Evolutionary conservation across 2,888 invertebrate genomes (phyloP).

Genomic region (Axea sp.): DNA sequence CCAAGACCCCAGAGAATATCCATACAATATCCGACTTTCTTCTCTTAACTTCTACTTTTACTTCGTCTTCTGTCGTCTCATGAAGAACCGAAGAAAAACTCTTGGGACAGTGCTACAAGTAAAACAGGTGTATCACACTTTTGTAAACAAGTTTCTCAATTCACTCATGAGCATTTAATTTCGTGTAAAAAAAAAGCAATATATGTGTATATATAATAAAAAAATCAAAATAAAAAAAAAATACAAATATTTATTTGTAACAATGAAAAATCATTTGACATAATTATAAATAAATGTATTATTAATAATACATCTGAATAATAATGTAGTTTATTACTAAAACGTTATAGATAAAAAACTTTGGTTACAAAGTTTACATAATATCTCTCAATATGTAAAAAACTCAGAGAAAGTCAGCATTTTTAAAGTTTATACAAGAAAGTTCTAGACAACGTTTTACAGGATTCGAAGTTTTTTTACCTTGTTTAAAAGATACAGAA

Average conservation of each 20-base stretch:
- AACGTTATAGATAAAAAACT: too few relatives aligned
- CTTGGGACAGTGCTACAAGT: slow-evolving; percentile 31
- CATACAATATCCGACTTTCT: slow-evolving; percentile 54
- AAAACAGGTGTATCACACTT: slow-evolving; percentile 58
- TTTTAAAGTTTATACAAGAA: slow-evolving; percentile 30
- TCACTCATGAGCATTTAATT: slow-evolving; percentile 34
- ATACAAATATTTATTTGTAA: too few relatives aligned
- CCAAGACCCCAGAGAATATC: slow-evolving; percentile 46
- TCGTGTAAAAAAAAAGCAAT: background rate
- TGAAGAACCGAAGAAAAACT: slow-evolving; percentile 48
- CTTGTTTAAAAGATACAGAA: slow-evolving; percentile 53
- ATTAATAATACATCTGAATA: too few relatives aligned
- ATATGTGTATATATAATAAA: too few relatives aligned
- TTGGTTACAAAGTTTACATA: slow-evolving; percentile 21
- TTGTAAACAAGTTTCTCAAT: slow-evolving; percentile 49
- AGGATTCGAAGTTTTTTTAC: slow-evolving; percentile 34
- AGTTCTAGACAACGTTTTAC: slow-evolving; percentile 27
- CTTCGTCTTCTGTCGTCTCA: slow-evolving; percentile 52
- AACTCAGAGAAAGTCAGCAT: slow-evolving; percentile 32
- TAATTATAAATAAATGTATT: too few relatives aligned
- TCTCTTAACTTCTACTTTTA: slow-evolving; percentile 57
- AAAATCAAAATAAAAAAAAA: too few relatives aligned
- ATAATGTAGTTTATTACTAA: too few relatives aligned
- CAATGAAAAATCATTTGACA: too few relatives aligned
- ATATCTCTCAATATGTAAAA: slow-evolving; percentile 12